These are phyloP conservation scores for Sycophaga agraensis DNA, from an alignment of 1,140 invertebrate species.

Conservation along the genomic window DNA sequence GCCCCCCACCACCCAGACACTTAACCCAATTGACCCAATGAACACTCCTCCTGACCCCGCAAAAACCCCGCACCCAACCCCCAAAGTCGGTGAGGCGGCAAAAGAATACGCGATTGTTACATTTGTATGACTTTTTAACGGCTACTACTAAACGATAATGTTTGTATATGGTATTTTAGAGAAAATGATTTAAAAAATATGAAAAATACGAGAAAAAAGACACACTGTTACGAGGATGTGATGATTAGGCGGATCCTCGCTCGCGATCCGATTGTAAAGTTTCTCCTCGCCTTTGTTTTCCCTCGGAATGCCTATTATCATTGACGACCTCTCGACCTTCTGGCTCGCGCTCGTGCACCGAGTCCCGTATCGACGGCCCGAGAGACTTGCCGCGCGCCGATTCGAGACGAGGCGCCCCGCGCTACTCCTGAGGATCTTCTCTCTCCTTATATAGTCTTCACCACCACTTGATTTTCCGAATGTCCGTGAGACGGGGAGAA, in stretches of 20 bases:
- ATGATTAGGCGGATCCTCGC: constrained; percentile 21
- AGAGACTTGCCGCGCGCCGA: too few relatives aligned
- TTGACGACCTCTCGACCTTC: too few relatives aligned
- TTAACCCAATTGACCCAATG: background rate
- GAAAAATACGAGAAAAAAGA: constrained; percentile 14
- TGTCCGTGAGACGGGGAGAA: too few relatives aligned
- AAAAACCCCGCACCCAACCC: background rate
- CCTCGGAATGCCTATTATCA: too few relatives aligned
- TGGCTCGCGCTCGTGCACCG: too few relatives aligned
- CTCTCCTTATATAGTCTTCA: background rate
- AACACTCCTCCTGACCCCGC: background rate
- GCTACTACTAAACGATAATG: constrained; percentile 30
- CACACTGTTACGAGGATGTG: constrained; percentile 21
- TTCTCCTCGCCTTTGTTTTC: background rate
- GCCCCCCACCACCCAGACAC: background rate
- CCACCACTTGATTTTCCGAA: background rate
- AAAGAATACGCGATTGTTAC: constrained; percentile 29
- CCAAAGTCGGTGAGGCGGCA: constrained; percentile 16
- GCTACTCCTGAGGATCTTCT: background rate
- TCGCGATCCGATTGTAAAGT: constrained; percentile 16
- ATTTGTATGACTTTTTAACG: constrained; percentile 31
- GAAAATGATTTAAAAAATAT: constrained; percentile 16
- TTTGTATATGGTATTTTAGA: constrained; percentile 32
- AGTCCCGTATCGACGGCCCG: background rate
- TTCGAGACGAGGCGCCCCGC: background rate